Percentiles rank a stretch among this genome's conserved stretches.
Evolutionary conservation across 2,888 invertebrate species (phyloP).

Genomic region (Amiota minor): DNA sequence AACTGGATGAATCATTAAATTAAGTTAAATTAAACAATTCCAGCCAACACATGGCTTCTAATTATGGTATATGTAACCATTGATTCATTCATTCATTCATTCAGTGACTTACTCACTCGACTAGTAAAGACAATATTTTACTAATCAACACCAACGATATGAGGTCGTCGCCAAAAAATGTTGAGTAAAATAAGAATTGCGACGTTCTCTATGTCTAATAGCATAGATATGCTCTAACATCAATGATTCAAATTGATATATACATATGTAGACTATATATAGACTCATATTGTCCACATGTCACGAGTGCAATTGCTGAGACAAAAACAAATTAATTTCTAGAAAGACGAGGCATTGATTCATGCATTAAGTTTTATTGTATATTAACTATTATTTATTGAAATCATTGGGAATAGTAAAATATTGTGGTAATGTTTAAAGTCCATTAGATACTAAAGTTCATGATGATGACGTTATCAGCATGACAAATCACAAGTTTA

Average conservation of each 20-base stretch:
- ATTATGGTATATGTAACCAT: background rate
- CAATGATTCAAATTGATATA: too few species aligned
- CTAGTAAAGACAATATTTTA: constrained; percentile 35
- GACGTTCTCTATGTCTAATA: background rate
- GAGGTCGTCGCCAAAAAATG: constrained; percentile 29
- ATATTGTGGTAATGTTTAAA: too few species aligned
- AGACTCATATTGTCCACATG: too few species aligned
- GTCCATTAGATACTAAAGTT: too few species aligned
- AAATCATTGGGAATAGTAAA: background rate
- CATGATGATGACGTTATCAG: too few species aligned
- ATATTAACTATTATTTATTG: constrained; percentile 10
- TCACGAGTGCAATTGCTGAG: constrained; percentile 42
- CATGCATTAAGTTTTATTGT: constrained; percentile 40
- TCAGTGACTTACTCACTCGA: background rate
- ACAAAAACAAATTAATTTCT: constrained; percentile 57
- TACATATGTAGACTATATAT: too few species aligned
- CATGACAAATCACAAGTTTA: constrained; percentile 48
- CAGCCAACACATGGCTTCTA: too few species aligned
- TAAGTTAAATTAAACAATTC: constrained; percentile 41
- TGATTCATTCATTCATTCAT: too few species aligned
- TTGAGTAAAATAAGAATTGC: background rate
- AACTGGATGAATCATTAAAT: constrained; percentile 56
- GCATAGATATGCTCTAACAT: too few species aligned
- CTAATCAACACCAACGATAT: constrained; percentile 44
- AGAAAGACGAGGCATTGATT: constrained; percentile 57